Evolutionary conservation across 2,113 vertebrate species (phyloP), one percentile per base, ranked within the genome.

Genomic region (Perca schrenkii): DNA sequence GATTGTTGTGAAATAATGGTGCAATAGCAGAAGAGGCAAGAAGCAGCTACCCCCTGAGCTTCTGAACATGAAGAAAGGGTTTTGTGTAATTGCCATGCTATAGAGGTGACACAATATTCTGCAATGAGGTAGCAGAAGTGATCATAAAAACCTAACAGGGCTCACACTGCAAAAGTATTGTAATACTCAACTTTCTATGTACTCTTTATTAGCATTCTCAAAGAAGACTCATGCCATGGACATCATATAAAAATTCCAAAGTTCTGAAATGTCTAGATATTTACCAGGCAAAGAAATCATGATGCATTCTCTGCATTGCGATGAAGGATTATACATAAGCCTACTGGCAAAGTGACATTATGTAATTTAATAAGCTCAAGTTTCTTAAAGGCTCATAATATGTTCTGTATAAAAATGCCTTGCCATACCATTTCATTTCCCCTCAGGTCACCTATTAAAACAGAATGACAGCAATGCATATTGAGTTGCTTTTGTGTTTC

Each of bases 1-100:
- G 70, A 69, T 69, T 91, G 81, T 86, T 82, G 69, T 75, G 83
- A 87, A 89, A 79, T 80, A 75, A 63, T 43, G 8, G 54, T 74
- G 77, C 66, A 62, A 76, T 65, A 74, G 68, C 80, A 85, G 47
- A 36, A n/a, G 67, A 54, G 11, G 28, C 17, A 53, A 31, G 76
- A 73, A 78, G 76, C 70, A n/a, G 73, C 84, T 74, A 22, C 21
- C 50, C 65, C 36, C 68, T 61, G 63, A 83, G 82, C 72, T 76
- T 53, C 34, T 83, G 77, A 77, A 54, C 47, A 62, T 11, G 47
- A 84, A 88, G 81, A 89, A 81, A 88, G 85, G 54, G 31, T 77
- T 80, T 69, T 83, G 76, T 65, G 70, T 72, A 74, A 21, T 21
- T 47, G 52, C 19, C 69, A 76, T 54, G 57, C 67, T 72, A 4